Evolutionary conservation across 1,140 invertebrate genomes (phyloP).

Genomic region (Drosophila setifemur): DNA sequence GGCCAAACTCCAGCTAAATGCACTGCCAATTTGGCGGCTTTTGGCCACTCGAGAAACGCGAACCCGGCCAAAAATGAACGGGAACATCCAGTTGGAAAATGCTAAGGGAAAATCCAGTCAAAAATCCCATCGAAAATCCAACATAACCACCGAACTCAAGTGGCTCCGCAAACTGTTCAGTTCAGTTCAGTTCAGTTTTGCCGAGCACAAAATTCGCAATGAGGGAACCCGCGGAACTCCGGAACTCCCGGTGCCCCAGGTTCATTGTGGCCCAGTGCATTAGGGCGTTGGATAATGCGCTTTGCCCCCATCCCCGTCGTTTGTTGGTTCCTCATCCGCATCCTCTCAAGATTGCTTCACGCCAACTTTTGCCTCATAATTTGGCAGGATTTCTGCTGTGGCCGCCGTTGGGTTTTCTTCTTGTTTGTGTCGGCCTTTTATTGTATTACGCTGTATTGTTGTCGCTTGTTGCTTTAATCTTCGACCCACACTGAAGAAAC

Average conservation of each 20-base stretch:
- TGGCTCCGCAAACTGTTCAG: too few species aligned
- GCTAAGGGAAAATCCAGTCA: too few species aligned
- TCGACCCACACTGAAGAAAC: not conserved
- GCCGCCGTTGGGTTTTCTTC: conserved; percentile 14
- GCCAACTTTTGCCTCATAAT: conserved; percentile 55
- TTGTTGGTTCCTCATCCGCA: conserved; percentile 20
- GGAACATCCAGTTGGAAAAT: too few species aligned
- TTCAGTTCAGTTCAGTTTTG: too few species aligned
- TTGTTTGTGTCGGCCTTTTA: conserved; percentile 53
- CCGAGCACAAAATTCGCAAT: too few species aligned
- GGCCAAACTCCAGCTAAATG: too few species aligned
- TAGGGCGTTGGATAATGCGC: conserved; percentile 46
- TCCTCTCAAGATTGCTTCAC: conserved; percentile 28
- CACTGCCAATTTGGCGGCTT: too few species aligned
- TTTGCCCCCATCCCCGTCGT: conserved; percentile 1
- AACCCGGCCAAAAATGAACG: too few species aligned
- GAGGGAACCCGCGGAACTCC: too few species aligned
- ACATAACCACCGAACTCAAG: too few species aligned
- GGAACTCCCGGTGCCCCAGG: conserved; percentile 3
- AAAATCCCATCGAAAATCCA: too few species aligned
- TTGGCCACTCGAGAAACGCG: too few species aligned
- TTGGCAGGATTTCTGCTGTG: conserved; percentile 32
- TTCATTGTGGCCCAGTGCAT: conserved; percentile 58
- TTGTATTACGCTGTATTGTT: conserved; percentile 69
- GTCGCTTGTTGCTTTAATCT: conserved; percentile 70